Evolutionary conservation across 2,113 vertebrate species (phyloP).

Genomic region (Cercocebus atys): DNA sequence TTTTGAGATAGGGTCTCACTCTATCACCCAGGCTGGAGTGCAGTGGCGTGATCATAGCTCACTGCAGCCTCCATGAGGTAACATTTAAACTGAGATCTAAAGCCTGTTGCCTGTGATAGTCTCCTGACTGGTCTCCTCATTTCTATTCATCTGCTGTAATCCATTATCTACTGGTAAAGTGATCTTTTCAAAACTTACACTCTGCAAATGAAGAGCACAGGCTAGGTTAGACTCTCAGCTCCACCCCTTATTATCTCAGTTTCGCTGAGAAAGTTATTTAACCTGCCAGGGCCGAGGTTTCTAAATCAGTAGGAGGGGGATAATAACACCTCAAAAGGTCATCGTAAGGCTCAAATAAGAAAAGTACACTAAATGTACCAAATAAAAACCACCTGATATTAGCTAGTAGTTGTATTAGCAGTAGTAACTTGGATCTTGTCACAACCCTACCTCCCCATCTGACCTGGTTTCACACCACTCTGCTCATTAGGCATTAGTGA

Average conservation of each 20-base stretch:
- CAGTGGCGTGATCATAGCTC: no score
- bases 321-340: not conserved
- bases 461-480: not conserved
- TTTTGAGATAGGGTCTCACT: no score
- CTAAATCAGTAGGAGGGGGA: not conserved
- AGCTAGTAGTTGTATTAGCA: not conserved
- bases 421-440: not conserved
- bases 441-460: not conserved
- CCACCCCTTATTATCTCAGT: not conserved
- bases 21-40: no score
- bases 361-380: not conserved
- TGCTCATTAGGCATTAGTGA: not conserved
- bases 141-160: not conserved
- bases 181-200: not conserved
- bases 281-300: not conserved
- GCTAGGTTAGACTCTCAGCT: not conserved
- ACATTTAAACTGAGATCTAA: not conserved
- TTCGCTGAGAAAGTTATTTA: constrained; percentile 15
- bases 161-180: not conserved
- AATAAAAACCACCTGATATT: not conserved
- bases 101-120: not conserved
- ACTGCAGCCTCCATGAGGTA: no score
- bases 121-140: not conserved
- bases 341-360: constrained; percentile 37
- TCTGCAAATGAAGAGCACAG: not conserved